Evolutionary conservation across 2,888 invertebrate species (phyloP).

Genomic region (Torymus tubicola): DNA sequence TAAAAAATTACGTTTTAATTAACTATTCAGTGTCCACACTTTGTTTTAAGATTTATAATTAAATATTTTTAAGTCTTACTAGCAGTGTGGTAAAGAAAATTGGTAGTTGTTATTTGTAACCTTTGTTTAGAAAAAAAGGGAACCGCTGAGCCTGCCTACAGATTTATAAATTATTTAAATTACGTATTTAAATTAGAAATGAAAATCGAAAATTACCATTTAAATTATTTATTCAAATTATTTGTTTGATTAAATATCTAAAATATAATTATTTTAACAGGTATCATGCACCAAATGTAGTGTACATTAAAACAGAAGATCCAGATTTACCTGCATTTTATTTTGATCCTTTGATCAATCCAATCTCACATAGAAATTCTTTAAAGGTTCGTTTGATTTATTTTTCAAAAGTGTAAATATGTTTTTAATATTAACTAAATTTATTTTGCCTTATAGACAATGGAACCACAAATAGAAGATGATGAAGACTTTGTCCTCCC

Average conservation of each 20-base stretch:
- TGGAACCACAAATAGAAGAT: slow-evolving; percentile 94
- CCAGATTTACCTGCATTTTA: slow-evolving; percentile 99
- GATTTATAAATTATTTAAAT: slow-evolving; percentile 21
- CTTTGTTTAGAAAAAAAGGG: slow-evolving; percentile 76
- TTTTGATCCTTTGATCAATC: slow-evolving; percentile 99
- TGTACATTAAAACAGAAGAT: slow-evolving; percentile 99
- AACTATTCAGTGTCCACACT: slow-evolving; percentile 66
- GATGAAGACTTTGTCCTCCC: slow-evolving; percentile 96
- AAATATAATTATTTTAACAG: slow-evolving; percentile 76
- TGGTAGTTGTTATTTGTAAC: slow-evolving; percentile 79
- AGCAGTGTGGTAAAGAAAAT: slow-evolving; percentile 79
- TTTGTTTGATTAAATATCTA: slow-evolving; percentile 59
- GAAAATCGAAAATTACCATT: no score
- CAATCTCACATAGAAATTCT: slow-evolving; percentile 96
- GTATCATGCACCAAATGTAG: slow-evolving; percentile 99
- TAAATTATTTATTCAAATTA: slow-evolving; percentile 38
- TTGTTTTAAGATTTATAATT: slow-evolving; percentile 74
- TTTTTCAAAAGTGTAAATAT: not conserved
- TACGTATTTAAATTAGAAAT: not conserved
- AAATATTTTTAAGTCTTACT: slow-evolving; percentile 76
- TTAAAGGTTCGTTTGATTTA: slow-evolving; percentile 80
- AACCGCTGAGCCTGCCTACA: slow-evolving; percentile 80
- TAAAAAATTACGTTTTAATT: slow-evolving; percentile 4
- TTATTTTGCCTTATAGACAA: slow-evolving; percentile 74
- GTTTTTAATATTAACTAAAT: not conserved